phyloP scores from a whole-genome alignment of 2,113 vertebrate species.

The Gasterosteus aculeatus region DNA sequence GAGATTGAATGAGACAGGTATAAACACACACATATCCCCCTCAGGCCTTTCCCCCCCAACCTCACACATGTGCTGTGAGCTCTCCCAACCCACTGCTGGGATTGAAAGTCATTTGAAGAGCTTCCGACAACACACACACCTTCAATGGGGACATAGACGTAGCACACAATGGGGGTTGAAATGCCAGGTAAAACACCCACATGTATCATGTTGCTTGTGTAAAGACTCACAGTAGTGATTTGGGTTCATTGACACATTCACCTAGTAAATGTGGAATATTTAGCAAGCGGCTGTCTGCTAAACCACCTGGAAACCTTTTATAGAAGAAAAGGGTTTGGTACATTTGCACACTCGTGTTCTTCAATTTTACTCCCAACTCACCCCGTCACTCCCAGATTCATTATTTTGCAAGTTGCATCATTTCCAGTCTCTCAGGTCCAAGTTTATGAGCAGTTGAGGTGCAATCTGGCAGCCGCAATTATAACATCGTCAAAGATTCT shows the following conservation, averaged over 20 bases:
- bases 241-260: background rate
- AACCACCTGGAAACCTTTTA: background rate
- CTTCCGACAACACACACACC: slow-evolving; percentile 21
- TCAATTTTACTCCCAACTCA: background rate
- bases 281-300: background rate
- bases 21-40: background rate
- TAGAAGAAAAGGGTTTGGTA: no score
- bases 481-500: background rate
- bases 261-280: background rate
- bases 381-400: background rate
- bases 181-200: background rate
- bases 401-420: slow-evolving; percentile 9
- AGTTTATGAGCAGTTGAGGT: slow-evolving; percentile 4
- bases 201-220: background rate
- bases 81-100: slow-evolving; percentile 16
- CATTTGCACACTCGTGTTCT: background rate
- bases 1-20: background rate
- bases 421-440: background rate
- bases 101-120: slow-evolving; percentile 31
- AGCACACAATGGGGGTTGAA: background rate
- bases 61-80: slow-evolving; percentile 26
- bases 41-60: background rate
- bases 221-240: background rate
- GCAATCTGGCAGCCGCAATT: background rate
- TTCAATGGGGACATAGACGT: background rate